These are phyloP conservation scores for Eristalis tenax DNA, from an alignment of 2,888 invertebrate species.

Conservation along the genomic window DNA sequence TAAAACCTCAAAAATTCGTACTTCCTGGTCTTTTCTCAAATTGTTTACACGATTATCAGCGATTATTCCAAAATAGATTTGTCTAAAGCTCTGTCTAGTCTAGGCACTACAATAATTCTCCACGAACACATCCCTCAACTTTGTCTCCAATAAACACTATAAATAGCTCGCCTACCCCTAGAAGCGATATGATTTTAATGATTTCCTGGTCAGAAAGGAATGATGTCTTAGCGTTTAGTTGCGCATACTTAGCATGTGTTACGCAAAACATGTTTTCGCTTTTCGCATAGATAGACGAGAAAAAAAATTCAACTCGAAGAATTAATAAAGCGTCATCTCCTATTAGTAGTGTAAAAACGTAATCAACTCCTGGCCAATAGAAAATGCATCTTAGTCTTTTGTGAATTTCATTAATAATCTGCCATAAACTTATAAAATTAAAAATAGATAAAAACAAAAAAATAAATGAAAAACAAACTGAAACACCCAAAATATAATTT, in stretches of 20 bases:
- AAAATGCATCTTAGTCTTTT: conserved; percentile 70
- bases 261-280: conserved; percentile 11
- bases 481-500: conserved; percentile 57
- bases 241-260: conserved; percentile 56
- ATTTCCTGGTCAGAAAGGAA: neutral
- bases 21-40: neutral
- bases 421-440: conserved; percentile 22
- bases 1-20: neutral
- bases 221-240: conserved; percentile 47
- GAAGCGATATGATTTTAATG: conserved; percentile 3
- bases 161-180: neutral
- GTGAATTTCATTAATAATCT: conserved; percentile 66
- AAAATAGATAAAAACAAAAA: conserved; percentile 23
- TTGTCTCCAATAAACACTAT: neutral
- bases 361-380: conserved; percentile 46
- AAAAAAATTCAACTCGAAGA: neutral
- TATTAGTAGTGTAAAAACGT: conserved; percentile 44
- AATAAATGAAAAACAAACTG: conserved; percentile 37
- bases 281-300: neutral
- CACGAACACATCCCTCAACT: neutral
- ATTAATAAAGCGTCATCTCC: conserved; percentile 8
- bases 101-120: neutral
- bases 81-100: neutral
- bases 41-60: neutral
- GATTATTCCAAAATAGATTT: neutral